Evolutionary conservation across 1,140 invertebrate species (phyloP), one percentile per base, ranked within the genome.

Genomic region (Wasmannia auropunctata): DNA sequence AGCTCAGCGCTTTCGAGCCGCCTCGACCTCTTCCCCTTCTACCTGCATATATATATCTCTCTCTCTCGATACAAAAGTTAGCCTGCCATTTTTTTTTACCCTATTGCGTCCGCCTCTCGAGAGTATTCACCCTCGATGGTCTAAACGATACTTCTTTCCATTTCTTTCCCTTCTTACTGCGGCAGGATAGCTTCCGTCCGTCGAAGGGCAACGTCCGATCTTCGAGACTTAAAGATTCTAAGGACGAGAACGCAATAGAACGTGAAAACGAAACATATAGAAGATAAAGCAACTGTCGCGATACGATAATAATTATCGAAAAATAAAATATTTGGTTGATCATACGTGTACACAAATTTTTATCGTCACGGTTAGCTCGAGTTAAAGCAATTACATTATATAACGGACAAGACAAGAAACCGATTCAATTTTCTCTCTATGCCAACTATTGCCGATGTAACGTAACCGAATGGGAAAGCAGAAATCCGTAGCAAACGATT

Each of bases 401-500:
- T 69, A 31, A 54, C 56, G 11, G 77, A 80, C 28, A 37, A 2
- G 63, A 28, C 22, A 54, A 54, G 63, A 69, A 80, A 54, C 22
- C 16, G 46, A 80, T 80, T 65, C 46, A 54, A 80, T 80, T 65
- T 69, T 54, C 60, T 25, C 31, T 37, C 25, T 31, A 46, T 16
- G n/a, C 31, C 40, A 37, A 58, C 58, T 46, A 54, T 67, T 67
- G 40, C 34, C 77, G 22, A 80, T 60, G 77, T 80, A 69, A 69
- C 63, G 25, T 69, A 69, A 69, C 31, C 62, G 63, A 69, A 80
- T 69, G 19, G 46, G 46, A 69, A 54, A 80, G 46, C 46, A 80
- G 34, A 69, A 80, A 69, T 80, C 77, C 62, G 46, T 56, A 80
- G 63, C 77, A 54, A 69, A 80, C 77, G 49, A 69, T 69, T 69